phyloP scores from a whole-genome alignment of 2,888 invertebrate genomes.

The Schizotus pectinicornis region DNA sequence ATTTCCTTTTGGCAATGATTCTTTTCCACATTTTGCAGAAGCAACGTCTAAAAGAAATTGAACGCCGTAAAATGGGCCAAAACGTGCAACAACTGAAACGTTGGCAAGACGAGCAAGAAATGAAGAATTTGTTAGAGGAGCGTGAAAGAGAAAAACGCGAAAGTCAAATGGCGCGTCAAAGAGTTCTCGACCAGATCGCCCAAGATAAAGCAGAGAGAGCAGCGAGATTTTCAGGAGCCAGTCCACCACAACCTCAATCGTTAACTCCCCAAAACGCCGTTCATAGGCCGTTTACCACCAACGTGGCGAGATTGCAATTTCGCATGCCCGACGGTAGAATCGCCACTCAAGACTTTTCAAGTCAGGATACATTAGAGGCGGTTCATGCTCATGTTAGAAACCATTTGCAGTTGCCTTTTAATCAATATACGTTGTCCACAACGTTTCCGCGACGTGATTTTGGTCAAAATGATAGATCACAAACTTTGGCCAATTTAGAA shows the following conservation, averaged over 20 bases:
- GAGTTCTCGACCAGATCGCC: slow-evolving; percentile 82
- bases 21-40: slow-evolving; percentile 37
- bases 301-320: slow-evolving; percentile 80
- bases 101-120: slow-evolving; percentile 76
- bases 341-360: slow-evolving; percentile 75
- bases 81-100: slow-evolving; percentile 74
- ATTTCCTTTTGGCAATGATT: background rate
- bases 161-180: slow-evolving; percentile 75
- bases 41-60: slow-evolving; percentile 65
- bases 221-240: slow-evolving; percentile 52
- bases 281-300: slow-evolving; percentile 42
- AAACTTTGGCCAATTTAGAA: slow-evolving; percentile 69
- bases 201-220: slow-evolving; percentile 79
- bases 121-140: slow-evolving; percentile 75
- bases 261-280: slow-evolving; percentile 39
- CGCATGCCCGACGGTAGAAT: slow-evolving; percentile 82
- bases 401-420: slow-evolving; percentile 56
- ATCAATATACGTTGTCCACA: slow-evolving; percentile 74
- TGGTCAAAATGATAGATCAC: slow-evolving; percentile 60
- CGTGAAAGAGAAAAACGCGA: slow-evolving; percentile 78
- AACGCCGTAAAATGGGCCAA: slow-evolving; percentile 76
- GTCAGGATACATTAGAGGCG: slow-evolving; percentile 68
- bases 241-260: slow-evolving; percentile 12
- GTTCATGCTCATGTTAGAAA: slow-evolving; percentile 57
- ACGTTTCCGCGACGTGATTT: slow-evolving; percentile 79